Base-by-base conservation (phyloP, 2,797 vertebrate species). In the Luscinia luscinia region DNA sequence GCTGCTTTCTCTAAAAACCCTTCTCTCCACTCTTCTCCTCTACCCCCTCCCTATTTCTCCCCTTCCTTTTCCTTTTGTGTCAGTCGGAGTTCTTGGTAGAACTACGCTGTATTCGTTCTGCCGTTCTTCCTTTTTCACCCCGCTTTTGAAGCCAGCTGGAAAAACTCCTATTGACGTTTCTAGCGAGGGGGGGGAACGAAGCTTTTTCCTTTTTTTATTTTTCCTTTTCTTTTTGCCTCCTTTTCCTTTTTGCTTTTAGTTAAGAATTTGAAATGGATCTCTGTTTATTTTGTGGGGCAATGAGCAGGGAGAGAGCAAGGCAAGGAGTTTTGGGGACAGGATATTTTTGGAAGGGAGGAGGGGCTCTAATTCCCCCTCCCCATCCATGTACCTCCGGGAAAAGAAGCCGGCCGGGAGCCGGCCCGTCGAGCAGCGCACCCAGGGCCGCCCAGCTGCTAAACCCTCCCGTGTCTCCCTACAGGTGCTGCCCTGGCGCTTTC, bases 401-500 rank as follows among this genome's bases (percentile, higher is more conserved):
- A 70, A 73, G 17, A 5, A n/a, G 28, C 36, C 64, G 32, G 48
- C 18, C 46, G 20, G 72, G 62, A 61, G 75, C 61, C 70, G 59
- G 48, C 45, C n/a, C 30, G 68, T 59, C 40, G 49, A 73, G 76
- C 45, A 52, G 78, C 15, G 51, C 55, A 40, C 58, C 67, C 58
- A 19, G 52, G 68, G 81, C 67, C 26, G 52, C 51, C 11, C 57
- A 72, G 15, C 69, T 72, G 63, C 87, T 97, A 12, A 94, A 95
- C 62, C 70, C 28, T 45, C 30, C 77, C 45, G 46, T 62, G 45
- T 95, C 54, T 93, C 72, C 89, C 68, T 84, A 41, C 97, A 97
- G 97, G 97, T 97, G 96, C 78, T 81, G 81, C n/a, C 84, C 78
- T 45, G 81, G 52, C 63, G 48, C 84, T 79, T 52, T 41, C 78